Percentiles rank a stretch among this genome's conserved stretches.
These are phyloP conservation scores for Proales similis DNA, from an alignment of 1,140 invertebrate genomes.

Conservation along the genomic window DNA sequence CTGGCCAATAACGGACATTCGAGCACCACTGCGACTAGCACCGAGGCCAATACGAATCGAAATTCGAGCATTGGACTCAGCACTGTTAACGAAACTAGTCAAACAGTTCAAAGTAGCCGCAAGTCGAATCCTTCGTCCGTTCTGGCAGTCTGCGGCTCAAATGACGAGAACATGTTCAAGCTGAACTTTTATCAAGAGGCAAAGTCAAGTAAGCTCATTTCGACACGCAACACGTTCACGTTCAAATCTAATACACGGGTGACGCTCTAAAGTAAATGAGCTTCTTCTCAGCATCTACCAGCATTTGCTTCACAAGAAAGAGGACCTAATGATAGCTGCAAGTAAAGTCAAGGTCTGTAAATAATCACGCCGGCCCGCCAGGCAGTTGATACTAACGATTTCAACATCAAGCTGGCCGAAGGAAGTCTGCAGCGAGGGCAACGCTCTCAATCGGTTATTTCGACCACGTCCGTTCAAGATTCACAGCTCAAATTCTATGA, in stretches of 20 bases:
- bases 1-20: neutral
- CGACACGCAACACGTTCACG: neutral
- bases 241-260: neutral
- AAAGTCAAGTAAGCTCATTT: constrained; percentile 7
- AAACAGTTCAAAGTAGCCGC: constrained; percentile 5
- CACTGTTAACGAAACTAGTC: neutral
- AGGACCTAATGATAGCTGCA: constrained; percentile 6
- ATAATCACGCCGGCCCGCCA: too few species aligned
- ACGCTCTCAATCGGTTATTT: constrained; percentile 19
- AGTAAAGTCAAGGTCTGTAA: too few species aligned
- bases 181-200: constrained; percentile 36
- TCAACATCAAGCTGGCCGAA: too few species aligned
- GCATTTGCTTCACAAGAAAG: constrained; percentile 24
- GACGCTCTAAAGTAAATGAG: constrained; percentile 1
- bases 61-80: neutral
- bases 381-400: too few species aligned
- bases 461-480: constrained; percentile 24
- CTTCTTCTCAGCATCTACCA: constrained; percentile 28
- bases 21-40: neutral
- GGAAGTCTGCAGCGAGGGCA: constrained; percentile 1
- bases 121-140: neutral
- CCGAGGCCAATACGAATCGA: constrained; percentile 19
- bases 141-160: neutral
- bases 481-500: constrained; percentile 32
- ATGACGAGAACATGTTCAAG: constrained; percentile 8